Evolutionary conservation across 2,888 invertebrate species (phyloP), one percentile per base, ranked within the genome.

Genomic region (Vesta saturnalis): DNA sequence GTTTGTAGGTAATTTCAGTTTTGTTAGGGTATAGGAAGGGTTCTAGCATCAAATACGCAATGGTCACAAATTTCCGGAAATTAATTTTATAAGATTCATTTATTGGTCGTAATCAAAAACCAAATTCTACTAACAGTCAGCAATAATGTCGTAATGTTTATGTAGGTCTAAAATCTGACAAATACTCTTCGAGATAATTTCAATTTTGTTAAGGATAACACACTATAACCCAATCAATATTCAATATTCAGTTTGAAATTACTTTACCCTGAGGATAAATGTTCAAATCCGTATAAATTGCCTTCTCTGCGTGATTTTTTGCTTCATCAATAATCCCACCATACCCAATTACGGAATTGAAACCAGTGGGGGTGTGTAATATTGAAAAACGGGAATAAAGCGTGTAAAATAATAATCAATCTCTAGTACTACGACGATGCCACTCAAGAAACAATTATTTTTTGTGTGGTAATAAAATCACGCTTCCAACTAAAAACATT

Each of bases 201-300:
- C 52, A 67, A 63, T 62, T 67, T 62, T 35, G 57, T 52, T 22
- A 52, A 39, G 52, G 60, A 54, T 62, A 55, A 59, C 59, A 54
- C 60, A 60, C 52, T 60, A 60, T 64, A 64, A 69, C 60, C 64
- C 60, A 69, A 69, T 69, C 68, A 69, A 69, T 69, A 69, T 69
- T 64, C 64, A 69, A 69, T 69, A 69, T 69, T 69, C 64, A 49
- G 57, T 18, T 60, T 57, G 64, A 69, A 69, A 69, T 69, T 69
- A 64, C 68, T 69, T 64, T 59, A 56, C 64, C 67, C 64, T 56
- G 54, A 55, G 56, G 68, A 69, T 64, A 69, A 69, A 58, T 60
- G 64, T 49, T 57, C 57, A 64, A 69, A 69, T 69, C 68, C 56
- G 52, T 65, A 69, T 65, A 69, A 65, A 69, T 69, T 65, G 69